Evolutionary conservation across 2,113 vertebrate species (phyloP).

Genomic region (Prinia subflava): DNA sequence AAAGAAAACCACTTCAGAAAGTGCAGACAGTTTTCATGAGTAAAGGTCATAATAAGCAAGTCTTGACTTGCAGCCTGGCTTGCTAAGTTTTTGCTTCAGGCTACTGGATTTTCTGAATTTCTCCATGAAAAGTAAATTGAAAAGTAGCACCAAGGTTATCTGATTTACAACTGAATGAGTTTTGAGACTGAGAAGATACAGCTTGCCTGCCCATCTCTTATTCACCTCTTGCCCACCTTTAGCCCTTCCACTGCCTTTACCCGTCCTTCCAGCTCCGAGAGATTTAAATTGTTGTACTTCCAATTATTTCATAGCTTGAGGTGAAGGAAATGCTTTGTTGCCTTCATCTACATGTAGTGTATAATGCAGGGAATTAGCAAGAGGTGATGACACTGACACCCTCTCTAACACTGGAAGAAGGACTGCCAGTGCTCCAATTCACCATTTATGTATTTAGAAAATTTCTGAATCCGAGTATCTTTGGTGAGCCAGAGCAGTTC

Average conservation of each 20-base stretch:
- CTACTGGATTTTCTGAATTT: neutral
- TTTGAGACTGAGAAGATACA: neutral
- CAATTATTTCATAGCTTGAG: neutral
- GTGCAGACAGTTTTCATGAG: neutral
- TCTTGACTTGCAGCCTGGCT: neutral
- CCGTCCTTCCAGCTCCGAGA: neutral
- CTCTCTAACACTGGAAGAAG: neutral
- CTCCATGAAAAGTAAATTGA: neutral
- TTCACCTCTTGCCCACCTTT: neutral
- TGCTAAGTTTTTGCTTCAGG: neutral
- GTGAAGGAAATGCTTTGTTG: neutral
- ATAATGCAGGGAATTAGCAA: neutral
- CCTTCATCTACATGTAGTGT: neutral
- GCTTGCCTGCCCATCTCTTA: neutral
- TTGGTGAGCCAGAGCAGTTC: neutral
- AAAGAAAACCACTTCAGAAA: neutral
- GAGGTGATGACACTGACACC: neutral
- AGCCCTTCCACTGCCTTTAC: neutral
- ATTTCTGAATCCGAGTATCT: neutral
- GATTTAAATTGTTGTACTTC: neutral
- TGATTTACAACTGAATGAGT: neutral
- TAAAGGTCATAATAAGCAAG: neutral
- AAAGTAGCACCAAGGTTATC: neutral
- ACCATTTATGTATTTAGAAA: neutral
- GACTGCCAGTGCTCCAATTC: neutral